Evolutionary conservation across 2,113 vertebrate genomes (phyloP), one percentile per base, ranked within the genome.

Genomic region (Silurus glanis): DNA sequence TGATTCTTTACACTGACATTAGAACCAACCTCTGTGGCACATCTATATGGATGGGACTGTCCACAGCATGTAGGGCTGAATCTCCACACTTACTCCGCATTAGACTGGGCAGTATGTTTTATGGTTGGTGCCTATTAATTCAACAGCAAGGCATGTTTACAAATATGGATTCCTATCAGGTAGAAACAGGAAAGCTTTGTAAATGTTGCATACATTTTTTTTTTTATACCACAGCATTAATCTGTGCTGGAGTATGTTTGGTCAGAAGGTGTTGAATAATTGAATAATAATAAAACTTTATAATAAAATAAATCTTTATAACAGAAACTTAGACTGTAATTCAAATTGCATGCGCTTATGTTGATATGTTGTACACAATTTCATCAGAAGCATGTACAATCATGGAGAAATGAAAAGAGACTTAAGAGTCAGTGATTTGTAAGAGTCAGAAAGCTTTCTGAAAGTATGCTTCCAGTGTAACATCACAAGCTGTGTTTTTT

Each of bases 101-200:
- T 55, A 55, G 13, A 2, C 49, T 55, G 74, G 23, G 12, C 74
- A 25, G 23, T 25, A 23, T 76, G 25, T 55, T 76, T 55, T 76
- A 76, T 76, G 74, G 49, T 76, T 76, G 49, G n/a, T 76, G 74
- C 74, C 51, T 55, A 55, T 78, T 25, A 78, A 28, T 78, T 55
- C 51, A 78, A 53, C 3, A 21, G 19, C 45, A 0, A 51, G 51
- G 3, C 17, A 53, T 55, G 51, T 76, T 76, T 55, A 25, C 74
- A 55, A 51, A 55, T 55, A 53, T 5, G 9, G 49, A 53, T 76
- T 53, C 49, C 23, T 76, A 19, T 76, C 23, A n/a, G 21, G 72
- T 51, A 76, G 23, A 76, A 76, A 76, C 19, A 53, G 12, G 17
- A 53, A 53, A 76, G 74, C 23, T 55, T 76, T 12, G 23, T 25